Base-by-base conservation (phyloP, 1,140 invertebrate species). In the Augochlora pura region DNA sequence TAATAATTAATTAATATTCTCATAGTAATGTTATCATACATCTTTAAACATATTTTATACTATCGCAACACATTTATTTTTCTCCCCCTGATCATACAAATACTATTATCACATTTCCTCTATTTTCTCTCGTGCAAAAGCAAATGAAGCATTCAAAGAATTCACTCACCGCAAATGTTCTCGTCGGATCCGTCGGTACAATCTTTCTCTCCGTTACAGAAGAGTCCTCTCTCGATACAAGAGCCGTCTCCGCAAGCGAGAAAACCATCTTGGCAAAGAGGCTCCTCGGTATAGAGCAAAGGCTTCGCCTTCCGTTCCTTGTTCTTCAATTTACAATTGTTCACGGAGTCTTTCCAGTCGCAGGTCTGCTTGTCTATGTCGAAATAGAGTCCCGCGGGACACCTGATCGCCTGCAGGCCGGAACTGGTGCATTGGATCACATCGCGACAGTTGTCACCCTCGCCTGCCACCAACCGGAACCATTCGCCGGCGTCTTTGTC, bases 351-450 rank as follows among this genome's bases (percentile, higher is more conserved):
- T 91, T 98, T 98, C 98, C 98, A 99, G 90, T 98, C 97, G 90
- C 98, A 99, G 5, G 98, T 98, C 93, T 99, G 98, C 91, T 98
- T 98, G 89, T 98, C 97, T 87, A 98, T 98, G 90, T 99, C 98
- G 93, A 99, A 99, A 90, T 96, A 98, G 76, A 99, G 93, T 92
- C 98, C 98, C 68, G 97, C 97, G 23, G 98, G 98, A 91, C 98
- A 98, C 90, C 97, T 95, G 87, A 98, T 97, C 25, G 97, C 97
- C 95, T 98, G 97, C 42, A 98, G 95, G 86, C 97, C 97, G 88
- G 97, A 98, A 88, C 97, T 97, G 80, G 98, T 98, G 93, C 98
- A 98, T 92, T 98, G 97, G 89, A 98, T 98, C 85, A 99, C 98
- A 94, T 98, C 97, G 91, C 98, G 95, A 93, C 98, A 99, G 90